Evolutionary conservation across 1,140 invertebrate species (phyloP), one percentile per base, ranked within the genome.

Genomic region (Brachionus koreanus): DNA sequence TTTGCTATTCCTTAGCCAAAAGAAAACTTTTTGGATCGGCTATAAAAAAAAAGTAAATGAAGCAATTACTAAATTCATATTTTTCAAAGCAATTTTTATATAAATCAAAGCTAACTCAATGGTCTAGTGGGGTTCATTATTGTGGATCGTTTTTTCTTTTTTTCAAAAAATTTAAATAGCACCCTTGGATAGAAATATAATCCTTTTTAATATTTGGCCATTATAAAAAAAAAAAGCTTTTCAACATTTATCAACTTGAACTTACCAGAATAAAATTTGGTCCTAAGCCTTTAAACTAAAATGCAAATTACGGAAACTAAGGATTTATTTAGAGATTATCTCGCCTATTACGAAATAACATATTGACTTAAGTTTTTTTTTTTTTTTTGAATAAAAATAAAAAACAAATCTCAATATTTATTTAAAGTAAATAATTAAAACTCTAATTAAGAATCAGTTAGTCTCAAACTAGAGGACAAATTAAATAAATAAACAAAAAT

Each of bases 351-450:
- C 49, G 49, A 57, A 57, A 57, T 25, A 57, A 7, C 49, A 57
- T 57, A 23, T 57, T 57, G 49, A 57, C 49, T 25, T 57, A 57
- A 57, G 49, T 57, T 57, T 57, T 9, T 57, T 29, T 29, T 2
- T 57, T 57, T 57, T 9, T 57, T 29, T 29, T 2, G 49, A 57
- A 57, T 57, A 2, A 57, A 57, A 57, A 57, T 19, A 57, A 57
- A 57, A 57, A 57, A 57, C 49, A 57, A 57, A 57, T 57, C 49
- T 57, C 16, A 57, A 57, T 57, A 57, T 57, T 57, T 57, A 57
- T 57, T 23, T 57, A 23, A 57, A 57, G 49, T 57, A 23, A 57
- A 57, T 19, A 57, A 57, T 57, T 57, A 57, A 57, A 57, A 57
- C 49, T 57, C 49, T 57, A 65, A 65, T 33, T 65, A 65, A 33